Base-by-base conservation (phyloP, 2,888 invertebrate species). In the Tenthredo notha region DNA sequence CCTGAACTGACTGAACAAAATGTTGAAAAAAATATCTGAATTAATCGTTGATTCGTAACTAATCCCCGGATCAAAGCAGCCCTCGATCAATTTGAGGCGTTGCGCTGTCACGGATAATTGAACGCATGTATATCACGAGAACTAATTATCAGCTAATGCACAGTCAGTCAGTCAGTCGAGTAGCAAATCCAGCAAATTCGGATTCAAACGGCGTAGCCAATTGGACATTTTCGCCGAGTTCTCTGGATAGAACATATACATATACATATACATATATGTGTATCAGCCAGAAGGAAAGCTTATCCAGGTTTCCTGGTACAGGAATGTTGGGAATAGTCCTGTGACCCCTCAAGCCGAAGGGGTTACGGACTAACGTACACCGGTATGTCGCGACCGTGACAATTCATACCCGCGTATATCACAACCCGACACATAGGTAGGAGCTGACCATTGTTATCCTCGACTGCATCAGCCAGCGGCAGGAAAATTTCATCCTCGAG, bases 371-470 rank as follows among this genome's bases (percentile, higher is more conserved):
- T 54, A 40, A 61, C 61, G 29, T 37, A 29, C 29, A 40, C 43
- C n/a, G 25, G 15, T 40, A 40, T 67, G 83, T 83, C 67, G 37
- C 15, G 47, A 50, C 29, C 47, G 70, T 67, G 67, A 83, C 67
- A 83, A 83, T 83, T 83, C 83, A 70, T 83, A 67, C 83, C 47
- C 83, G 43, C 65, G 70, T 83, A 83, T 67, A 83, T 83, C 29
- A 67, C 67, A 15, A 82, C 33, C 65, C 43, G 80, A 37, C 43
- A 21, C 7, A 21, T 29, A 43, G 75, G 77, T 37, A 29, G 47
- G 47, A 40, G 83, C 47, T 83, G 65, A 83, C 67, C 70, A 83
- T 83, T 83, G 83, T 83, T 83, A 83, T 83, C 83, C 70, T 83
- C 29, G 70, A 65, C 47, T 83, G 83, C 67, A 83, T 83, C 83